Evolutionary conservation across 1,140 invertebrate species (phyloP).

Genomic region (Temnothorax nylanderi): DNA sequence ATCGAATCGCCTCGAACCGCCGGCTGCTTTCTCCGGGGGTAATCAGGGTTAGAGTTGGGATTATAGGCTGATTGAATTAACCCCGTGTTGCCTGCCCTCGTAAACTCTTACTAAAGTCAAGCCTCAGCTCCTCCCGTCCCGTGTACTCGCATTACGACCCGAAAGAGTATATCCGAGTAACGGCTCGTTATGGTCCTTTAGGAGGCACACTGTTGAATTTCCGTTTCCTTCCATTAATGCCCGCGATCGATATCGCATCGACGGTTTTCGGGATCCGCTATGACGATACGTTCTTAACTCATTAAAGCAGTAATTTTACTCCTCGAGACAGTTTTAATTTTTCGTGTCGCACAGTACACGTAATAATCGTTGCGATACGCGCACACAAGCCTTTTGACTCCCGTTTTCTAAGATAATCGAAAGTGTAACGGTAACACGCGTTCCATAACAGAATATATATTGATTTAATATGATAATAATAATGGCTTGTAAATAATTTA

Average conservation of each 20-base stretch:
- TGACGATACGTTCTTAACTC: constrained; percentile 6
- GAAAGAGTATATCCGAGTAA: constrained; percentile 72
- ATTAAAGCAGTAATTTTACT: background rate
- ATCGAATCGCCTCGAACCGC: constrained; percentile 73
- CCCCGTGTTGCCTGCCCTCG: constrained; percentile 82
- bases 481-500: background rate
- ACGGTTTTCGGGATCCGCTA: background rate
- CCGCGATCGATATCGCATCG: constrained; percentile 45
- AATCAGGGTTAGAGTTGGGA: constrained; percentile 83
- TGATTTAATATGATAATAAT: background rate
- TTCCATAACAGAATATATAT: background rate
- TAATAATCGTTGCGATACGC: no score
- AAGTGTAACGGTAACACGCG: background rate
- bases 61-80: constrained; percentile 84
- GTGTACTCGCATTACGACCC: constrained; percentile 78
- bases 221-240: constrained; percentile 70
- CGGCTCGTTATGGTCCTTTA: constrained; percentile 72
- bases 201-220: constrained; percentile 71
- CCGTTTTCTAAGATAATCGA: background rate
- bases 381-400: background rate
- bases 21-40: constrained; percentile 76
- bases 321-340: background rate
- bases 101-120: constrained; percentile 85
- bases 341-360: background rate
- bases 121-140: constrained; percentile 83